A percentile compares a stretch with the other conserved stretches of the same genome.
phyloP scores from a whole-genome alignment of 2,888 invertebrate genomes.

The Anticlea derivata region DNA sequence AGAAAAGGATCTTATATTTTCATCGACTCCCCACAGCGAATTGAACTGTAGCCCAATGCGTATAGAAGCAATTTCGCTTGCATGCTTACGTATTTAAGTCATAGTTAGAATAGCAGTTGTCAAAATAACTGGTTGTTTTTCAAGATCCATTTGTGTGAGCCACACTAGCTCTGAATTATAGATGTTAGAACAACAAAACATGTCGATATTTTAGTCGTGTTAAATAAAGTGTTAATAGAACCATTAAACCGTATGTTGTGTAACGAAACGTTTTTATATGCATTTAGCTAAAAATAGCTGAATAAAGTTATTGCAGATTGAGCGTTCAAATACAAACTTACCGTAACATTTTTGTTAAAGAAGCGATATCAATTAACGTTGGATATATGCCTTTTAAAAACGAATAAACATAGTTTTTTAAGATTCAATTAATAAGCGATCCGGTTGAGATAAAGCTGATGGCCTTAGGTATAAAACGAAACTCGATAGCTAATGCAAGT shows the following conservation, averaged over 20 bases:
- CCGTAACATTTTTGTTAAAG: constrained; percentile 16
- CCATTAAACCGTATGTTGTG: constrained; percentile 45
- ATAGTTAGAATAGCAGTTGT: constrained; percentile 57
- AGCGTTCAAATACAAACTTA: constrained; percentile 16
- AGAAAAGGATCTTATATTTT: constrained; percentile 62
- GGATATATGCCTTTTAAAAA: constrained; percentile 10
- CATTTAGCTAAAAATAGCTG: constrained; percentile 24
- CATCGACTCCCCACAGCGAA: constrained; percentile 40
- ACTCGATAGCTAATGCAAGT: constrained; percentile 20
- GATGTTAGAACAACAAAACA: constrained; percentile 73
- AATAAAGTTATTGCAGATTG: constrained; percentile 3
- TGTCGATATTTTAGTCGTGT: constrained; percentile 67
- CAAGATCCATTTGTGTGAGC: constrained; percentile 75
- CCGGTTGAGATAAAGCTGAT: constrained; percentile 36
- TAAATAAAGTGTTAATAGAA: constrained; percentile 68
- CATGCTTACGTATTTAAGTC: constrained; percentile 52
- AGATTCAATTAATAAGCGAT: constrained; percentile 20
- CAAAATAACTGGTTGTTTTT: constrained; percentile 81
- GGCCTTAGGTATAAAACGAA: constrained; percentile 28
- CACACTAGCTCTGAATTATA: constrained; percentile 70
- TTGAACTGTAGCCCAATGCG: constrained; percentile 39
- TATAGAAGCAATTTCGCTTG: constrained; percentile 46
- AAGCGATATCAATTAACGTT: constrained; percentile 14
- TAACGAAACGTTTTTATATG: constrained; percentile 40
- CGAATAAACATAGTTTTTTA: constrained; percentile 25